Evolutionary conservation across 1,140 invertebrate species (phyloP).

Genomic region (Megathymus violae): DNA sequence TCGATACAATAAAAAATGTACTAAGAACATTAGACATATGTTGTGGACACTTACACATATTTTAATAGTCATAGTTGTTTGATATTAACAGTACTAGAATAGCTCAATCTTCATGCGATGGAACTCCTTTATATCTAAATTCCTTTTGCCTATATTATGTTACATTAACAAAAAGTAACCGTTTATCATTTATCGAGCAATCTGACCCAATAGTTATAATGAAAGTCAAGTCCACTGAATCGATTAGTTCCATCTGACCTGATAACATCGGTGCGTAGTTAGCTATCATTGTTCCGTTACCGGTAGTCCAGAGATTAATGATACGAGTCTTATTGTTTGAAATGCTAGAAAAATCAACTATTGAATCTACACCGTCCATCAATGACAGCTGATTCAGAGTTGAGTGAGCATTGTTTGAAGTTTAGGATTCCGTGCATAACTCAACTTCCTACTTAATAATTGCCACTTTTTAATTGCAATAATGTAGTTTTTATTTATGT

Average conservation of each 20-base stretch:
- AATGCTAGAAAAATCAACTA: constrained; percentile 64
- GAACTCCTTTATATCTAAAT: too few relatives aligned
- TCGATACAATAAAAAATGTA: too few relatives aligned
- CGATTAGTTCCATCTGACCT: constrained; percentile 63
- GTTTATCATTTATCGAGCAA: constrained; percentile 53
- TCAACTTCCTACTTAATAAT: constrained; percentile 2
- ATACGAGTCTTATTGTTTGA: constrained; percentile 63
- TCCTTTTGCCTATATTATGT: background rate
- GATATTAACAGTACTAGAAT: too few relatives aligned
- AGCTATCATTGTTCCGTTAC: constrained; percentile 67
- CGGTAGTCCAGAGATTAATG: constrained; percentile 67
- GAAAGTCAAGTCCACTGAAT: constrained; percentile 59
- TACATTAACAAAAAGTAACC: constrained; percentile 43
- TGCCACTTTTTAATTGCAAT: too few relatives aligned
- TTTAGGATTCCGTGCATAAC: constrained; percentile 8
- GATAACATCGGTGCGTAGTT: constrained; percentile 63
- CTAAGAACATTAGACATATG: too few relatives aligned
- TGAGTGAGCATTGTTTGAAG: constrained; percentile 52
- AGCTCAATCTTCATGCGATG: too few relatives aligned
- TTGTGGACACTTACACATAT: too few relatives aligned
- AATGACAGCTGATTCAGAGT: constrained; percentile 49
- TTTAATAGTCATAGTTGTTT: too few relatives aligned
- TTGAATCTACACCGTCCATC: constrained; percentile 59
- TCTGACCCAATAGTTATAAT: constrained; percentile 66
- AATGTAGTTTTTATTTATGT: too few relatives aligned